These are phyloP conservation scores for Malacosoma neustria DNA, from an alignment of 2,888 invertebrate species.

Conservation along the genomic window DNA sequence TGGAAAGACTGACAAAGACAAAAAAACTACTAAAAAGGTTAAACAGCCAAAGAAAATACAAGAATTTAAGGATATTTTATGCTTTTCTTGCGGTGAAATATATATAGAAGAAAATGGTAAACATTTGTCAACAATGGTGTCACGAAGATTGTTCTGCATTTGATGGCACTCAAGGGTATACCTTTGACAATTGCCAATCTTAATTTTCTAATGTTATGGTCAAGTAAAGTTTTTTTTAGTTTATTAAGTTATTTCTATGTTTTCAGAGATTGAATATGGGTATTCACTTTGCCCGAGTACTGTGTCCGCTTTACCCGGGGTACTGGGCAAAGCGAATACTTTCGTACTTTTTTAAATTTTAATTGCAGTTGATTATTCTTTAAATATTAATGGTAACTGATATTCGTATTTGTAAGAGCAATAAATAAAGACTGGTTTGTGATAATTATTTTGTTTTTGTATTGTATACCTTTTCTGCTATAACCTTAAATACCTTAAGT, in stretches of 20 bases:
- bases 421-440: conserved; percentile 12
- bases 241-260: conserved; percentile 8
- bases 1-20: too few species aligned
- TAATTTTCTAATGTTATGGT: too few species aligned
- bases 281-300: conserved; percentile 11
- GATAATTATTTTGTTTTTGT: conserved; percentile 13
- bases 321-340: conserved; percentile 15
- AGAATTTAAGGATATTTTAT: too few species aligned
- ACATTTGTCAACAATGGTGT: too few species aligned
- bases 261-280: too few species aligned
- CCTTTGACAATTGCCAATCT: too few species aligned
- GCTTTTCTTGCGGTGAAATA: too few species aligned
- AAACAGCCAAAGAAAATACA: too few species aligned
- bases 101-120: too few species aligned
- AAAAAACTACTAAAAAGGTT: too few species aligned
- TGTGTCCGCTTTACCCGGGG: conserved; percentile 15
- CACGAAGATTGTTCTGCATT: too few species aligned
- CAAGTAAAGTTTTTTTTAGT: conserved; percentile 10
- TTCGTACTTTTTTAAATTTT: conserved; percentile 15
- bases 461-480: conserved; percentile 13
- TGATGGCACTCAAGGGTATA: too few species aligned
- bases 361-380: conserved; percentile 12
- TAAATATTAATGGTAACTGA: conserved; percentile 12
- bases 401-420: conserved; percentile 10
- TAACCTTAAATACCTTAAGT: conserved; percentile 12